A percentile compares a stretch with the other conserved stretches of the same genome.
Evolutionary conservation across 2,888 invertebrate species (phyloP).

Genomic region (Drosophila quinaria): DNA sequence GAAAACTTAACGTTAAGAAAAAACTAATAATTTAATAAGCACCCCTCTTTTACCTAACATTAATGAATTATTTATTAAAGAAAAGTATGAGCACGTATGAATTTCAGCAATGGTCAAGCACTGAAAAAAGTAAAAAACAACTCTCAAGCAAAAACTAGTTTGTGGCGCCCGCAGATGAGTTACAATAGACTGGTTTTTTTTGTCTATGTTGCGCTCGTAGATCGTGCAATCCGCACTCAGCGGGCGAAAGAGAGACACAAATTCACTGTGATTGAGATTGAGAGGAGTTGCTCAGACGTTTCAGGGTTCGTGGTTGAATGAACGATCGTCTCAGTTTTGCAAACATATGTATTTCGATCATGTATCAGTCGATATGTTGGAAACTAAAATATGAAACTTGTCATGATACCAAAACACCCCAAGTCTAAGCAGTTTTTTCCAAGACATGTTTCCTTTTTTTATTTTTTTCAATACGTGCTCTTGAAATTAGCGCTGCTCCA

Average conservation of each 20-base stretch:
- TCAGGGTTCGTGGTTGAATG: constrained; percentile 63
- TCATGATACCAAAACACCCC: constrained; percentile 35
- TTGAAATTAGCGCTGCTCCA: background rate
- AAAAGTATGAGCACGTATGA: background rate
- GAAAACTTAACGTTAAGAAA: no score
- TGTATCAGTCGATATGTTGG: constrained; percentile 12
- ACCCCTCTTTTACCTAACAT: background rate
- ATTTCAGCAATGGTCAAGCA: constrained; percentile 30
- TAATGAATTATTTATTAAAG: constrained; percentile 12
- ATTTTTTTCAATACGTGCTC: constrained; percentile 4
- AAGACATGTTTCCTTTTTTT: constrained; percentile 6
- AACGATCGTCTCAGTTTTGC: constrained; percentile 39
- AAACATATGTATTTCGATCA: constrained; percentile 16
- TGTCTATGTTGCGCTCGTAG: constrained; percentile 17
- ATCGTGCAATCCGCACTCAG: background rate
- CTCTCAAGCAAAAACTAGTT: constrained; percentile 54
- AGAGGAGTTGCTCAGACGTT: constrained; percentile 8
- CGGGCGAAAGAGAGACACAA: constrained; percentile 7
- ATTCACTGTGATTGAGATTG: background rate
- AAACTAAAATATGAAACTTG: constrained; percentile 41
- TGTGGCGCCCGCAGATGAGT: constrained; percentile 49
- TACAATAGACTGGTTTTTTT: constrained; percentile 62
- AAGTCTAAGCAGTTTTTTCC: constrained; percentile 7
- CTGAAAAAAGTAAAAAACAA: constrained; percentile 19
- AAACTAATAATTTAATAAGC: background rate